phyloP scores from a whole-genome alignment of 2,113 vertebrate genomes.

The Antechinus flavipes region DNA sequence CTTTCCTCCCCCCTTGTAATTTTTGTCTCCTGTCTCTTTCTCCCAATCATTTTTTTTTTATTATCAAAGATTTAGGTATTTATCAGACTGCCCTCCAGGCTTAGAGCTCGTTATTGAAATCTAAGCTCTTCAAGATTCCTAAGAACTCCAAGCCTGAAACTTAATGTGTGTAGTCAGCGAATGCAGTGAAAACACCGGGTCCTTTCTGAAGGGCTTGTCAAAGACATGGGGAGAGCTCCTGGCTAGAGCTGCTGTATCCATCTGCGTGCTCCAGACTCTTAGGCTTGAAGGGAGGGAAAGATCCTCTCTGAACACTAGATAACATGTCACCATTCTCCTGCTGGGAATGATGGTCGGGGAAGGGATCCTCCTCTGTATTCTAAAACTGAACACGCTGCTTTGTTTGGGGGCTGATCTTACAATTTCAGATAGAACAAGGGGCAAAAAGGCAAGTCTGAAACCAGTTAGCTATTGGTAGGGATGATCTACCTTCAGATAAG shows the following conservation, averaged over 20 bases:
- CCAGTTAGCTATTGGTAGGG: not conserved
- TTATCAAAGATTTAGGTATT: not conserved
- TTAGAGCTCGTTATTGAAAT: not conserved
- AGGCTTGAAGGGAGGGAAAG: not conserved
- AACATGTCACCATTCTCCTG: not conserved
- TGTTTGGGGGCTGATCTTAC: not conserved
- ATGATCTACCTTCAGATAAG: not conserved
- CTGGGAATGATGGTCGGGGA: not conserved
- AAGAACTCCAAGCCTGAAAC: not conserved
- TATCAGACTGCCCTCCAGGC: not conserved
- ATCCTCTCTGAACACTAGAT: not conserved
- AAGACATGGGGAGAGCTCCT: not conserved
- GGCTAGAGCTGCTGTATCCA: not conserved
- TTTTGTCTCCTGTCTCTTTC: conserved; percentile 7
- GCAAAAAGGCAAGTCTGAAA: not conserved
- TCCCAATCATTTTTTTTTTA: conserved; percentile 17
- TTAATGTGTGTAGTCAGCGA: not conserved
- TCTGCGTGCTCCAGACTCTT: not conserved
- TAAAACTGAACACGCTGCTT: not conserved
- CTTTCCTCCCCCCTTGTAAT: not conserved
- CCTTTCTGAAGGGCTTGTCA: not conserved
- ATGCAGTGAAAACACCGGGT: not conserved
- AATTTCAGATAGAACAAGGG: not conserved
- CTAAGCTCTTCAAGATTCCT: not conserved
- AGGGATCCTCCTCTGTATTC: not conserved